Evolutionary conservation across 2,113 vertebrate species (phyloP).

Genomic region (Gnathonemus echidnorhynchus): DNA sequence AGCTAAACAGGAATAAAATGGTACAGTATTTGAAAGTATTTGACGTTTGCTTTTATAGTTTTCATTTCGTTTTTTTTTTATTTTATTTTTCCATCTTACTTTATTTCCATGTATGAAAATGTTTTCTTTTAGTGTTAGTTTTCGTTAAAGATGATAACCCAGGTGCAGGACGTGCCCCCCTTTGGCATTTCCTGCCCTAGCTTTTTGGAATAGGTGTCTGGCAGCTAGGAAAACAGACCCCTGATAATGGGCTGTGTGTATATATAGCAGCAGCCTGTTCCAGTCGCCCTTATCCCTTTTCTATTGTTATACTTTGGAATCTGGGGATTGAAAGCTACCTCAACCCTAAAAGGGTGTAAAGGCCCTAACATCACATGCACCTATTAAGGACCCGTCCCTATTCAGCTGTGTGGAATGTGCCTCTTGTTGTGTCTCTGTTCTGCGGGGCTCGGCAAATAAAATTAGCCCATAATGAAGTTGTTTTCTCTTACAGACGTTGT

Average conservation of each 20-base stretch:
- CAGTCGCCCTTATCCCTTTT: constrained; percentile 42
- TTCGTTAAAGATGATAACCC: background rate
- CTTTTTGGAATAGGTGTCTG: background rate
- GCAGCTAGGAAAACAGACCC: background rate
- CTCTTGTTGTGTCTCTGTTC: background rate
- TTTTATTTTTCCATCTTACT: background rate
- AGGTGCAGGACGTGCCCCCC: background rate
- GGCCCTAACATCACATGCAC: no score
- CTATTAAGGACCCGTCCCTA: background rate
- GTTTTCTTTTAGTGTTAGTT: background rate
- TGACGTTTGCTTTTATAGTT: background rate
- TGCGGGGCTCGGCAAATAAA: background rate
- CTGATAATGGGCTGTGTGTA: constrained; percentile 36
- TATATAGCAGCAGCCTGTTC: constrained; percentile 32
- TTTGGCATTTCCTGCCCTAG: background rate
- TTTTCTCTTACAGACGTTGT: background rate
- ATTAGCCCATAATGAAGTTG: background rate
- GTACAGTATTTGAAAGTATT: background rate
- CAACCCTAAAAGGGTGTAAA: background rate
- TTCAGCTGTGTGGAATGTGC: background rate
- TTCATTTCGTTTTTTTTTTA: background rate
- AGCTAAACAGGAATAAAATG: background rate
- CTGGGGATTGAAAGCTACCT: constrained; percentile 35
- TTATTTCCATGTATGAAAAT: background rate
- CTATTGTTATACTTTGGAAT: constrained; percentile 24